Conservation (phyloP, 2,888 invertebrate genomes). For the Dioctria linearis region DNA sequence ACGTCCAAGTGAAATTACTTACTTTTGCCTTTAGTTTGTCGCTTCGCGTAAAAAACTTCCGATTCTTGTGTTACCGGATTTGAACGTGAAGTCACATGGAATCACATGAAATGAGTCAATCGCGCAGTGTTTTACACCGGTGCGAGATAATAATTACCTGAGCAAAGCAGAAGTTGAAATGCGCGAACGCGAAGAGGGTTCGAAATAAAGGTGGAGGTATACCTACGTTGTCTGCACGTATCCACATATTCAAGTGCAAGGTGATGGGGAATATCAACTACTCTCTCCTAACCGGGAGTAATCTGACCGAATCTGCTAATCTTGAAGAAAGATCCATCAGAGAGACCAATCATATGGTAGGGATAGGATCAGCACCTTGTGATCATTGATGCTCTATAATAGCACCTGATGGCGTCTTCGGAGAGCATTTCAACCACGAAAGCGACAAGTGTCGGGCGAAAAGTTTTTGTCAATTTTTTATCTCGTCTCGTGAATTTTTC, state of each 20-base stretch:
- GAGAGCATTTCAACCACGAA: constrained; percentile 68
- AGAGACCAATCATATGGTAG: constrained; percentile 32
- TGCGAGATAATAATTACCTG: background rate
- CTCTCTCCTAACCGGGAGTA: constrained; percentile 17
- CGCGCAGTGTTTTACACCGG: constrained; percentile 1
- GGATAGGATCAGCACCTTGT: constrained; percentile 11
- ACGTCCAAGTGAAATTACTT: constrained; percentile 29
- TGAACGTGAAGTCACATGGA: constrained; percentile 4
- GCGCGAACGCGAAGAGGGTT: background rate
- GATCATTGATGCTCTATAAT: constrained; percentile 35
- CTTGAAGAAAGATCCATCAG: constrained; percentile 18
- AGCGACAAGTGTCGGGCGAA: constrained; percentile 67
- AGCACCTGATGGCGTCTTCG: constrained; percentile 34
- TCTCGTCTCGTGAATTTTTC: constrained; percentile 20
- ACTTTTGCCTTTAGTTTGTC: background rate
- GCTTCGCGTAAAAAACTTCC: constrained; percentile 8
- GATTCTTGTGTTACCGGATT: background rate
- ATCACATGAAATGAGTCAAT: background rate
- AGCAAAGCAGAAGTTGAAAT: background rate
- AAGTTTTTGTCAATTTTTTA: background rate
- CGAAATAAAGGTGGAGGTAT: background rate
- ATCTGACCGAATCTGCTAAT: background rate
- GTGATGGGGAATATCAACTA: constrained; percentile 14
- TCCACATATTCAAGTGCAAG: constrained; percentile 22
- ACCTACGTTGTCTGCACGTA: no score